Evolutionary conservation across 2,888 invertebrate species (phyloP), one percentile per base, ranked within the genome.

Genomic region (Drosophila acutilabella): DNA sequence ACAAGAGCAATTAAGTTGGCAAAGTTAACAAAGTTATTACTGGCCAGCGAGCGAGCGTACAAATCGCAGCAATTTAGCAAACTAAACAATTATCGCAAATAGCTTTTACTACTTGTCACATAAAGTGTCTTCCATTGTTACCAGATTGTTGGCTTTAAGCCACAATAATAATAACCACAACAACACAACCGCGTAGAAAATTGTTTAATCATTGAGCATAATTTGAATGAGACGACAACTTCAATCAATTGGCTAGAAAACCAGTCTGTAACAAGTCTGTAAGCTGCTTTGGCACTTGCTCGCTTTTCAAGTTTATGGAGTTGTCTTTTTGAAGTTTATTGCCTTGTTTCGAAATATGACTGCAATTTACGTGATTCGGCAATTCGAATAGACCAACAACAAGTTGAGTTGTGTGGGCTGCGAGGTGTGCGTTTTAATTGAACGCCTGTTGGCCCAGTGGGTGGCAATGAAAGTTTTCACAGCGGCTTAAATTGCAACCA

Each of bases 141-240:
- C 47, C 36, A 47, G 42, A 40, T 57, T 42, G 56, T 67, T 60
- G 52, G 3, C 42, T 23, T n/a, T 26, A 38, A 57, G 23, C 45
- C 42, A 30, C 48, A 33, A 23, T 13, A 57, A 57, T 47, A 18
- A 36, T 36, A 64, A 14, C 44, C 51, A 45, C 5, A 23, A 56
- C 60, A 57, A 58, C 36, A 66, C 45, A 58, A 58, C 64, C 64
- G 41, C 67, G 40, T 60, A 60, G 64, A 73, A 88, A 88, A 87
- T 80, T 81, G 81, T 87, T 89, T 81, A 89, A 88, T 89, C 80
- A 85, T 88, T 70, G 80, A 76, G 75, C 85, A 84, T 89, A 81
- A 87, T 91, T 89, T 70, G 68, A 71, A 67, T 84, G 74, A 64
- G 61, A 41, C 48, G 64, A 61, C 58, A 30, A 36, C 36, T 59